Conservation (phyloP, 2,113 vertebrate genomes). For the Saccopteryx bilineata region DNA sequence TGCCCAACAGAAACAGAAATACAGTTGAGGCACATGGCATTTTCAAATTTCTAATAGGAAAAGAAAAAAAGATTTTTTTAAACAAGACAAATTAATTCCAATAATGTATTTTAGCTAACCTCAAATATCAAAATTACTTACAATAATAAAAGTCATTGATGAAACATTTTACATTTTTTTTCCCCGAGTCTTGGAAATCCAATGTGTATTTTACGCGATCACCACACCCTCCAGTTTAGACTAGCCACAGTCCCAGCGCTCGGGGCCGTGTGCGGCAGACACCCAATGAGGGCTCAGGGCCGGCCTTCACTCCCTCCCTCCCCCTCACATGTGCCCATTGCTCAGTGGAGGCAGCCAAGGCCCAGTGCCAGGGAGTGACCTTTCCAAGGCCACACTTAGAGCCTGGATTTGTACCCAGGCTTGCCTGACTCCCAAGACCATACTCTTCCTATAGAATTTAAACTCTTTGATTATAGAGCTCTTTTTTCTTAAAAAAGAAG, state of each 20-base stretch:
- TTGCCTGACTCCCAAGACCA: background rate
- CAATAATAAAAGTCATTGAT: slow-evolving; percentile 54
- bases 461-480: background rate
- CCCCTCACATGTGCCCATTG: background rate
- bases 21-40: fast-evolving
- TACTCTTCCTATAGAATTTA: background rate
- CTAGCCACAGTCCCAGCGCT: background rate
- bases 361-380: background rate
- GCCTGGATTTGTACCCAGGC: background rate
- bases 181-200: background rate
- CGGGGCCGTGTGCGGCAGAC: fast-evolving
- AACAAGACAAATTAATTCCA: slow-evolving; percentile 64
- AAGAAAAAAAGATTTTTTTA: background rate
- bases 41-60: background rate
- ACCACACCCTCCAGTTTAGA: background rate
- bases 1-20: background rate
- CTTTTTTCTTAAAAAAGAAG: background rate
- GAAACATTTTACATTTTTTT: slow-evolving; percentile 42
- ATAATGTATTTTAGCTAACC: slow-evolving; percentile 67
- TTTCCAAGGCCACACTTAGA: background rate
- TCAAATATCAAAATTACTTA: slow-evolving; percentile 63
- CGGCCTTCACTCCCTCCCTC: background rate
- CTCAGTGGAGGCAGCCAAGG: background rate
- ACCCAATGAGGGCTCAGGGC: no score
- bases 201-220: background rate